phyloP scores from a whole-genome alignment of 2,113 vertebrate genomes.

The Saimiri boliviensis region DNA sequence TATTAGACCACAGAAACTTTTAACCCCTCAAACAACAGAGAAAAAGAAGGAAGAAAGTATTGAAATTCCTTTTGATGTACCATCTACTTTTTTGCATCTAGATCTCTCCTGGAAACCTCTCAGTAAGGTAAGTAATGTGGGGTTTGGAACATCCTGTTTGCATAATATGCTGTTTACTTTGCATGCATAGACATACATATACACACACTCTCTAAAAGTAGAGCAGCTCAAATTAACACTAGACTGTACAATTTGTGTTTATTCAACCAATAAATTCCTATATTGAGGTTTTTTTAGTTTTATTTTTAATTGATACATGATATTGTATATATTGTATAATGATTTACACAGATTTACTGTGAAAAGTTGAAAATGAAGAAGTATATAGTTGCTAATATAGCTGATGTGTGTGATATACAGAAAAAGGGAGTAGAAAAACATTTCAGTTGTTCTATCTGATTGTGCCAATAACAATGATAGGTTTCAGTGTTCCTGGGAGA shows the following conservation, averaged over 20 bases:
- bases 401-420: no score
- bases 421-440: no score
- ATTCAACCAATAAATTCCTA: neutral
- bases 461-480: no score
- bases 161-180: neutral
- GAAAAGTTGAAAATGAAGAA: no score
- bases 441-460: no score
- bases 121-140: conserved; percentile 83
- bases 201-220: neutral
- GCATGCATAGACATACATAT: neutral
- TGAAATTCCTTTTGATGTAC: conserved; percentile 72
- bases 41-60: conserved; percentile 82
- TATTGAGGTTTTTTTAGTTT: neutral
- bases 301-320: no score
- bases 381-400: no score
- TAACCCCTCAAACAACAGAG: conserved; percentile 52
- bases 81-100: conserved; percentile 88
- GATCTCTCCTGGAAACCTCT: conserved; percentile 93
- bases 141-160: neutral
- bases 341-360: no score
- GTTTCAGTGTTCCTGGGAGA: no score
- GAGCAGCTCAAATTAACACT: neutral
- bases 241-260: neutral
- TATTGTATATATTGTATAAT: no score
- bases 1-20: conserved; percentile 81